Base-by-base conservation (phyloP, 2,888 invertebrate genomes). In the Fragum whitleyi region DNA sequence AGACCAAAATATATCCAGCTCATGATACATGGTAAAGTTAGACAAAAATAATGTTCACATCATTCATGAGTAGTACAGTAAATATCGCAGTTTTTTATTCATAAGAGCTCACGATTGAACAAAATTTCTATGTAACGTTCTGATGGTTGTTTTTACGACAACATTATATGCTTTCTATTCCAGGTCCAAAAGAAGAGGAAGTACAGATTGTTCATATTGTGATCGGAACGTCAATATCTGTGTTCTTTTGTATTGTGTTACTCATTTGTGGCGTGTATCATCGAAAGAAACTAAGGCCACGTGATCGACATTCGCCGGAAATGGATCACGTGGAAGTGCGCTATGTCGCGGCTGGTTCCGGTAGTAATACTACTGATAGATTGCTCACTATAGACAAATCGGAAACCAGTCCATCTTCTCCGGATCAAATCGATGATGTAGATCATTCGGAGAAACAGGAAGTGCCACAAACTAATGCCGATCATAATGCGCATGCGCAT, bases 331-430 rank as follows among this genome's bases (percentile, higher is more conserved):
- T 92, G 77, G 92, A 92, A 79, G 92, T 92, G 32, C 88, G 92
- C 16, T 92, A 92, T 74, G 91, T 92, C 16, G 91, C 92, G 9
- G 91, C 92, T 16, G 88, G 90, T 67, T 90, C 92, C 28, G 91
- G 91, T n/a, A 91, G 91, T 83, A 92, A 90, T 74, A 92, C 92
- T 14, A 91, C 91, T 19, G 92, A 92, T 81, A 85, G 91, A 79
- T 88, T 91, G 59, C 87, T 91, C 78, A 91, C 83, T 28, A 39
- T 87, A 47, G 87, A 89, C 71, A 84, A 87, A 71, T 79, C 83
- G 70, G 83, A 86, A 51, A 28, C 81, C 26, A 79, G 83, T 74
- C 76, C 77, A 28, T 70, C 78, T 59, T 74, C 81, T 57, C 82
- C 86, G 28, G 83, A 86, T 57, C 78, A 73, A n/a, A 80, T 83